Evolutionary conservation across 2,113 vertebrate genomes (phyloP).

Genomic region (Gasterosteus aculeatus): DNA sequence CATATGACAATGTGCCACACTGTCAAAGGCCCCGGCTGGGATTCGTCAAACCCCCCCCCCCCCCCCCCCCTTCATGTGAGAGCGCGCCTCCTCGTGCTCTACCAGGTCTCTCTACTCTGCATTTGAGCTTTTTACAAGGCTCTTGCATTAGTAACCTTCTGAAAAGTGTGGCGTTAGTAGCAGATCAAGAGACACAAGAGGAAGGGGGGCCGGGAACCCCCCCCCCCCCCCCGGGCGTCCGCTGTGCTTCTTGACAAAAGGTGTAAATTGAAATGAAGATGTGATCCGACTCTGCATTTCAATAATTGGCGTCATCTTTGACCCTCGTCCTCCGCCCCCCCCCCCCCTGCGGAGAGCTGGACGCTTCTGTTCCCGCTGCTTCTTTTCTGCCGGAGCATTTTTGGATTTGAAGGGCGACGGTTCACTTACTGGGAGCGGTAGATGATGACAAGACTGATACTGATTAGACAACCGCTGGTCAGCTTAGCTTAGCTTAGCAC

Average conservation of each 20-base stretch:
- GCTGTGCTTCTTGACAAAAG: conserved; percentile 31
- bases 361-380: neutral
- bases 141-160: conserved; percentile 33
- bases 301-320: conserved; percentile 35
- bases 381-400: neutral
- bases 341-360: neutral
- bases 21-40: conserved; percentile 6
- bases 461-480: neutral
- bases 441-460: too few species aligned
- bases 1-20: conserved; percentile 43
- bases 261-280: conserved; percentile 65
- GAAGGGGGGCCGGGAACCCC: neutral
- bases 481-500: neutral
- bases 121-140: neutral
- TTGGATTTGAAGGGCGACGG: neutral
- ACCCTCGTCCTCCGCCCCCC: neutral
- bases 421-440: neutral
- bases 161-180: conserved; percentile 13
- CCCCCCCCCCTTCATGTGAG: conserved; percentile 4
- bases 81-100: neutral
- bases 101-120: neutral
- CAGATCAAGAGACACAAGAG: conserved; percentile 23
- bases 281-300: conserved; percentile 42
- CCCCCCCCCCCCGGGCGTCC: conserved; percentile 31
- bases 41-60: conserved; percentile 21